phyloP scores from a whole-genome alignment of 2,113 vertebrate genomes.

The Pollimyrus isidori region DNA sequence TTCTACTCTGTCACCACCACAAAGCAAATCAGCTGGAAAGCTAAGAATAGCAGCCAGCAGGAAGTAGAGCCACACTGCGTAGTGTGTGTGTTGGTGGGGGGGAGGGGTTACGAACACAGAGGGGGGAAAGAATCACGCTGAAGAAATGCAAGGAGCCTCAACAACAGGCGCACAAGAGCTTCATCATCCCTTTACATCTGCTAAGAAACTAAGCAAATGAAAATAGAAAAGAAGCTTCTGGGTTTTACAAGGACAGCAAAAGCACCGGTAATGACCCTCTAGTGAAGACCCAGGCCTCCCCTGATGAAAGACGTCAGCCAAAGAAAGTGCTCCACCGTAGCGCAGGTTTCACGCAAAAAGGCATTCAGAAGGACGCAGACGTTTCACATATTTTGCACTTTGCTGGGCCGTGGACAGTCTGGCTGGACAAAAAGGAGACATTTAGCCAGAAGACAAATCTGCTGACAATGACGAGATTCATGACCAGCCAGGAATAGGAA shows the following conservation, averaged over 20 bases:
- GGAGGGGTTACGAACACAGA: not conserved
- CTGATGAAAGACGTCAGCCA: not conserved
- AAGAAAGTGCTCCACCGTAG: not conserved
- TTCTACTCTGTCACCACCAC: not conserved
- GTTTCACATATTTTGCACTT: not conserved
- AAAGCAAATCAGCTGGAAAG: constrained; percentile 12
- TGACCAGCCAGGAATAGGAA: not conserved
- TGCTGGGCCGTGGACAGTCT: not conserved
- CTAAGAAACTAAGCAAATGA: not conserved
- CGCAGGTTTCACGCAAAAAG: not conserved
- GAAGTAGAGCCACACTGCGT: not conserved
- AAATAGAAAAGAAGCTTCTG: not conserved
- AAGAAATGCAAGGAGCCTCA: not conserved
- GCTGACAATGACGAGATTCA: not conserved
- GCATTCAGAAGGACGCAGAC: not conserved
- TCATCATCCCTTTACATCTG: not conserved
- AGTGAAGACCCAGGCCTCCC: not conserved
- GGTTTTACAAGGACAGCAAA: too few species aligned
- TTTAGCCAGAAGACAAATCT: not conserved
- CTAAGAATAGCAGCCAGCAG: constrained; percentile 14
- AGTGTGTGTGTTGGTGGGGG: not conserved
- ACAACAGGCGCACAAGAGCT: not conserved
- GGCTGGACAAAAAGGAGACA: not conserved
- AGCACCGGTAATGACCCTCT: not conserved
- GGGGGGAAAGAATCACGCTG: not conserved